A percentile compares a stretch with the other conserved stretches of the same genome.
Evolutionary conservation across 2,888 invertebrate species (phyloP).

Genomic region (Adelphocoris suturalis): DNA sequence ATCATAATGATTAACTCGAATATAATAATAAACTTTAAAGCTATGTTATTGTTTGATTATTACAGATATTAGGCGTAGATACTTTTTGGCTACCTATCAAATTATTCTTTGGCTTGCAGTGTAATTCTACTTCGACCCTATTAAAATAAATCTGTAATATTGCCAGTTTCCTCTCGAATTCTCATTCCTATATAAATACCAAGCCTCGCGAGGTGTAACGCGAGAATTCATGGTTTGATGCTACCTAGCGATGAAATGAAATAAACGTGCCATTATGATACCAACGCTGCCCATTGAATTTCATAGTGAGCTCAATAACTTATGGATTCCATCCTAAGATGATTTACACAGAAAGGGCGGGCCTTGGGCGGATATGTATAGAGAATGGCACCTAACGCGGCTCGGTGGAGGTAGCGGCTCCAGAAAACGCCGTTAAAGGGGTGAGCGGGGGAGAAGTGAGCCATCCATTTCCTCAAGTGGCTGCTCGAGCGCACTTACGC

Average conservation of each 20-base stretch:
- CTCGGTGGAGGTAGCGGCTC: neutral
- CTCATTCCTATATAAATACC: no score
- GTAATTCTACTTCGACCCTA: no score
- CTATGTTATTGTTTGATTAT: no score
- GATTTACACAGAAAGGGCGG: neutral
- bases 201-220: no score
- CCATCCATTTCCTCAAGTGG: constrained; percentile 27
- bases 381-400: neutral
- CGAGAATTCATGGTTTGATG: no score
- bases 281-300: neutral
- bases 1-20: no score
- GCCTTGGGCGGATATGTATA: neutral
- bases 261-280: constrained; percentile 7
- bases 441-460: neutral
- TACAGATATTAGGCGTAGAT: no score
- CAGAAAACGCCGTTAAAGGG: constrained; percentile 28
- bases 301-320: neutral
- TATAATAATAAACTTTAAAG: no score
- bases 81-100: no score
- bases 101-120: no score
- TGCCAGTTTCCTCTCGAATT: no score
- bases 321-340: neutral
- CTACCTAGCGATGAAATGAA: neutral
- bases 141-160: no score
- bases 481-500: constrained; percentile 32